Base-by-base conservation (phyloP, 2,113 vertebrate species). In the Gopherus flavomarginatus region DNA sequence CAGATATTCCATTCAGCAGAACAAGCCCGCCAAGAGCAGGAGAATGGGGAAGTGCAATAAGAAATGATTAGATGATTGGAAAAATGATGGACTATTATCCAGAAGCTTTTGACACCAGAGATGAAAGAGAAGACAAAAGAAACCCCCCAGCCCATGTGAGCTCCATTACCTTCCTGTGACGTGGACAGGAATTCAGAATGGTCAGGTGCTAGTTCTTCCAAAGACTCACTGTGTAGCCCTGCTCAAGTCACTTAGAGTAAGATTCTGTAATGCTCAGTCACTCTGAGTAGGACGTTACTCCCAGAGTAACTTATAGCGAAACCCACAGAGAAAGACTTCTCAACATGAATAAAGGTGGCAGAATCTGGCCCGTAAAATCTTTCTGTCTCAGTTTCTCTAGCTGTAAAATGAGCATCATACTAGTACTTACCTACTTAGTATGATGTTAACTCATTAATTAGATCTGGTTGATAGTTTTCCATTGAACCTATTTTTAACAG, bases 1-100 rank as follows among this genome's bases (percentile, higher is more conserved):
- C 21, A 75, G 85, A 77, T n/a, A 54, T 38, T 19, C 14, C 78
- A 26, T 4, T 49, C 10, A 85, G 5, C 12, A 88, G 38, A 88
- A 56, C 1, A 10, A 62, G 4, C 31, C 44, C 22, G 7, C 54
- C 21, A 47, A 94, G 87, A 26, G 50, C 16, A 87, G 50, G 49
- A 65, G 0, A 0, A 5, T n/a, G 8, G 44, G 52, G 17, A 72
- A 72, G n/a, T 10, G 8, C 49, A 65, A 6, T 17, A 62, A 1
- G 6, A 80, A 85, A 84, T 3, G 27, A 24, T 8, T 10, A 44
- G 82, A 87, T 31, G 4, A 21, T 88, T 49, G 21, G 84, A 83
- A 17, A 81, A 88, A 31, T 53, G 81, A 19, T 6, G 81, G 47
- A 77, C 19, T 75, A 75, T 22, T 53, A 53, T 8, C 9, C 47